Conservation (phyloP, 2,888 invertebrate species). For the Campoletis raptor region DNA sequence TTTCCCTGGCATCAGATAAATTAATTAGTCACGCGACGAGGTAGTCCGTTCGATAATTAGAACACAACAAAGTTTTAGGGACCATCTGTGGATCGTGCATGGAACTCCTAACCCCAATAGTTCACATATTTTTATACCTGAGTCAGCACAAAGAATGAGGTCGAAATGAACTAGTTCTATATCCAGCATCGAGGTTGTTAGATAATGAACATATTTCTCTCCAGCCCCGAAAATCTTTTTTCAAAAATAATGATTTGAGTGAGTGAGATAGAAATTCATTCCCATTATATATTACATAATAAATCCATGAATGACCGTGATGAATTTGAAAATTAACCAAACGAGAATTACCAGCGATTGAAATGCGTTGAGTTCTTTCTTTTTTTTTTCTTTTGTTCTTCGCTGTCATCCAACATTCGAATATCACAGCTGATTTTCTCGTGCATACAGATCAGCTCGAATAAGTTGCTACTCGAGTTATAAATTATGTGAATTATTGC, state of each 20-base stretch:
- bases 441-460: neutral
- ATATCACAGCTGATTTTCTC: neutral
- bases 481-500: neutral
- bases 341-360: constrained; percentile 68
- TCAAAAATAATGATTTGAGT: constrained; percentile 49
- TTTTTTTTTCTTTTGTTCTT: constrained; percentile 60
- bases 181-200: constrained; percentile 9
- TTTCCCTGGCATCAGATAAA: neutral
- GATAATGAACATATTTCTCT: constrained; percentile 38
- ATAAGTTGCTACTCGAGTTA: neutral
- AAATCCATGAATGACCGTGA: constrained; percentile 62
- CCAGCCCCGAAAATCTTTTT: constrained; percentile 1
- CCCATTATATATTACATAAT: constrained; percentile 24
- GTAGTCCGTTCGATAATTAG: constrained; percentile 34
- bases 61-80: constrained; percentile 14
- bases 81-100: constrained; percentile 4
- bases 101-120: neutral
- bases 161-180: constrained; percentile 30
- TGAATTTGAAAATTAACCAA: constrained; percentile 74
- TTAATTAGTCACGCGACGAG: constrained; percentile 8
- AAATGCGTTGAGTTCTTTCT: constrained; percentile 53
- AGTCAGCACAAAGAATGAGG: constrained; percentile 16
- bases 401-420: constrained; percentile 15
- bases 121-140: constrained; percentile 41
- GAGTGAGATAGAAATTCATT: constrained; percentile 27